Evolutionary conservation across 2,888 invertebrate genomes (phyloP), one percentile per base, ranked within the genome.

Genomic region (Monochamus alternatus): DNA sequence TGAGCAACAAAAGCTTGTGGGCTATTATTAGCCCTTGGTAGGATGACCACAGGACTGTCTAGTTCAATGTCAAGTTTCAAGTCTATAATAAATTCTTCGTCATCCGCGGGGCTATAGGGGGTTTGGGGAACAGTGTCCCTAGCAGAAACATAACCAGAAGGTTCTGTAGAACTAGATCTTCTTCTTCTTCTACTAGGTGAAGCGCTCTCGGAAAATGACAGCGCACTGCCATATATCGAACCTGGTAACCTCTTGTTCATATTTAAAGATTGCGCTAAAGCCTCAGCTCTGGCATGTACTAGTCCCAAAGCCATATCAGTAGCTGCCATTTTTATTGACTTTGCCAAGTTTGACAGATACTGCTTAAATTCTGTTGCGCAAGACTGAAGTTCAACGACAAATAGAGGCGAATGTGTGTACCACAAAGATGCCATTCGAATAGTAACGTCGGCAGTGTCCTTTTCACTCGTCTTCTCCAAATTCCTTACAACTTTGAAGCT

Each of bases 221-320:
- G 75, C 3, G 88, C 85, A 74, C 88, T 88, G 10, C 89, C 87
- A 73, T 89, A 89, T 58, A 88, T 85, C 8, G 87, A 87, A 2
- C 91, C 90, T 1, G 84, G 80, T 47, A 92, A 84, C 75, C 91
- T 89, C 68, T 91, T 91, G 84, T 91, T 92, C 84, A 90, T 89
- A 84, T 91, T 92, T 72, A 93, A 83, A 1, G 91, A 90, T 80
- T 93, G 93, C 0, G 90, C 90, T 71, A 93, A 83, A 5, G 91
- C 90, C 83, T 93, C 92, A 0, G 90, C 88, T 72, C 92, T 92
- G 32, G 95, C 93, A 81, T 95, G 94, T 3, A 96, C 96, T 75
- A 98, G 91, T 0, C 96, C 97, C 76, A 96, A 93, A 32, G 98
- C 98, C 93, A 98, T 96, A 89, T 98, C 97, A 0, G 97, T 95